Evolutionary conservation across 1,140 invertebrate genomes (phyloP), one percentile per base, ranked within the genome.

Genomic region (Anastatus disparis): DNA sequence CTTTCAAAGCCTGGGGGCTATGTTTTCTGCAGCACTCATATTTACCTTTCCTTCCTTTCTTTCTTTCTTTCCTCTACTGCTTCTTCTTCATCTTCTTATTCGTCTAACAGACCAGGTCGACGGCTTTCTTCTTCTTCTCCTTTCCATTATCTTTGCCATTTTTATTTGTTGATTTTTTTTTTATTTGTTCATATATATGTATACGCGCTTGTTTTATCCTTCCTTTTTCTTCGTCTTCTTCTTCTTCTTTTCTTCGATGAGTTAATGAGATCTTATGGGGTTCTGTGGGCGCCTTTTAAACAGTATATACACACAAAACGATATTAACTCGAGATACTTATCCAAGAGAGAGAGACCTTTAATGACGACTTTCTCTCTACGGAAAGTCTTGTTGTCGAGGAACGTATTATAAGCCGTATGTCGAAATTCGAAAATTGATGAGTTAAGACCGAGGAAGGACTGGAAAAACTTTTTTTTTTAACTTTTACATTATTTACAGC

Each of bases 311-410:
- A n/a, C n/a, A n/a, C n/a, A n/a, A 56, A 40, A 53, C 62, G 29
- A 68, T 59, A 59, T 50, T 58, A 67, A 48, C 27, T 31, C 26
- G 15, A 66, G 52, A 58, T 68, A 59, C 42, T 68, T 40, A 59
- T 59, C 55, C 65, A n/a, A n/a, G n/a, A n/a, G n/a, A n/a, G n/a
- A n/a, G n/a, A n/a, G 44, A 59, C 59, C 38, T 68, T 68, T 68
- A 59, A 68, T 44, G 44, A 40, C 7, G 40, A 59, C 65, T 59
- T 67, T 67, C 53, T 53, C 59, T 50, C n/a, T n/a, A n/a, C 29
- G 40, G 40, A 46, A 27, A 44, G 40, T 44, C 40, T 20, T 17
- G 31, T n/a, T n/a, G n/a, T n/a, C n/a, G n/a, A n/a, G 20, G 17
- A 42, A 26, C 22, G n/a, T n/a, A n/a, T n/a, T n/a, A n/a, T n/a